Conservation (phyloP, 2,888 invertebrate genomes). For the Machimus atricapillus region DNA sequence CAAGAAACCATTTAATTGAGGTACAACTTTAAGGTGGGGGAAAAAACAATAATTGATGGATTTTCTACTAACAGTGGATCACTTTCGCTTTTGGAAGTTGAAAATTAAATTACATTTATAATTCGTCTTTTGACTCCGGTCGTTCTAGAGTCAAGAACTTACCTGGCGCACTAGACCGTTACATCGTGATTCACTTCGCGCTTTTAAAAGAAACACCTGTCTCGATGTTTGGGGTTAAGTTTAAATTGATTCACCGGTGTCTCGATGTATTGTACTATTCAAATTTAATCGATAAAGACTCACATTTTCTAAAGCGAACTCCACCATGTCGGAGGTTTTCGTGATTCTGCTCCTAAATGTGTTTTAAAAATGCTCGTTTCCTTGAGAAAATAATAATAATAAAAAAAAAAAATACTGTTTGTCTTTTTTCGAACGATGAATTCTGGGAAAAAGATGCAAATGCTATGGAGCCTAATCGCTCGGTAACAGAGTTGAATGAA, state of each 20-base stretch:
- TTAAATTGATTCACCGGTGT: not conserved
- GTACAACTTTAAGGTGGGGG: not conserved
- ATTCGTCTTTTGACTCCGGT: not conserved
- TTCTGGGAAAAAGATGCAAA: slow-evolving; percentile 39
- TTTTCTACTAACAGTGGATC: not conserved
- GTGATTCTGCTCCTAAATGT: not conserved
- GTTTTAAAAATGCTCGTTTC: not conserved
- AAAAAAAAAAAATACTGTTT: not conserved
- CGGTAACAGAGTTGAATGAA: slow-evolving; percentile 22
- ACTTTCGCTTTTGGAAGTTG: not conserved
- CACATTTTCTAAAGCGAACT: slow-evolving; percentile 58
- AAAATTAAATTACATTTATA: not conserved
- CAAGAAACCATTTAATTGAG: not conserved
- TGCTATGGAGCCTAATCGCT: not conserved
- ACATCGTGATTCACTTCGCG: slow-evolving; percentile 1
- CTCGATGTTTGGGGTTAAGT: not conserved
- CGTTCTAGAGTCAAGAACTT: not conserved
- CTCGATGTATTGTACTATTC: not conserved
- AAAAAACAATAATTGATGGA: not conserved
- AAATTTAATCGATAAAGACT: slow-evolving; percentile 47
- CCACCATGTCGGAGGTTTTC: slow-evolving; percentile 52
- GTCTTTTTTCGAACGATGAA: not conserved
- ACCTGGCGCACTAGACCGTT: slow-evolving; percentile 8
- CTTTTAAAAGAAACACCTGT: not conserved
- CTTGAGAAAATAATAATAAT: too few relatives aligned